Base-by-base conservation (phyloP, 2,113 vertebrate species). In the Zosterops japonicus region DNA sequence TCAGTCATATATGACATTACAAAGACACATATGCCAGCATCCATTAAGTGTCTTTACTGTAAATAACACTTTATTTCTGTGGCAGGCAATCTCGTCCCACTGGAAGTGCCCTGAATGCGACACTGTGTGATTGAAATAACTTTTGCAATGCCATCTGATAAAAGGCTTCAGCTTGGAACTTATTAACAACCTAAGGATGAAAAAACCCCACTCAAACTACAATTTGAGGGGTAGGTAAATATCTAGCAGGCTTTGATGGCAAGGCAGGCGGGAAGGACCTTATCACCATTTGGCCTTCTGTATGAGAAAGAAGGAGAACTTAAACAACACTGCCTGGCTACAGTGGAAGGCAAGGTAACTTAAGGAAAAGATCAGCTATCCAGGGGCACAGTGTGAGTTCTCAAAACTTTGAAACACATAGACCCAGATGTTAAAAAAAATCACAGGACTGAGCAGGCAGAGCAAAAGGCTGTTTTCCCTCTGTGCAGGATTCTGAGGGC, bases 21-120 rank as follows among this genome's bases (percentile, higher is more conserved):
- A 4, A 71, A 49, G 72, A 11, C 53, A 68, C 49, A 25, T 25
- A 71, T 10, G 29, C 78, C 90, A 86, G 77, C 42, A 80, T 15
- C 71, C 74, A 90, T 94, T 94, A 94, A 47, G 39, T 67, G 28
- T 27, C 59, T 46, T 78, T 85, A 92, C 35, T 87, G 79, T 83
- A 95, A 92, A 82, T 77, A 94, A 64, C 4, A 1, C 39, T 59
- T 76, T 75, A 68, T 86, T 79, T 23, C 67, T 83, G 71, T 75
- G 91, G 89, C 46, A 81, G 53, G 86, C 23, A 44, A 64, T 60
- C 41, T 80, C 3, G 0, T 72, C 49, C 44, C 60, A 65, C 87
- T 81, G 41, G 24, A 95, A 97, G 6, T 24, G 36, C 42, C 47
- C 14, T 6, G 28, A 89, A 71, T 3, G 2, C 46, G 22, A 25